Evolutionary conservation across 2,797 vertebrate species (phyloP), one percentile per base, ranked within the genome.

Genomic region (Scolopax bukidnonensis): DNA sequence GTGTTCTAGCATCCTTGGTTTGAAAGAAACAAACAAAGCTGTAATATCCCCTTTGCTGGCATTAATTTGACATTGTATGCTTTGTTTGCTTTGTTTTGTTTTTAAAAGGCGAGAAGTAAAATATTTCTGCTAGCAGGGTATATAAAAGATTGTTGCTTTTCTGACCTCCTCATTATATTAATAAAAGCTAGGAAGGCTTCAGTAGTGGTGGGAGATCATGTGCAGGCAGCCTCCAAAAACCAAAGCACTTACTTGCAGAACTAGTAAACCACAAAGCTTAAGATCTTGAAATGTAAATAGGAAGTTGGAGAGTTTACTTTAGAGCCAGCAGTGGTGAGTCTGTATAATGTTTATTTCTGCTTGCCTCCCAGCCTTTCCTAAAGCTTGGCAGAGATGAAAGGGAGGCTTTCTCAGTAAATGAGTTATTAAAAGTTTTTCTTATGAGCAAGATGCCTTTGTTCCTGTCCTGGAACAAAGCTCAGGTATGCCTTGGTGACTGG

Each of bases 201-300:
- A 92, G 90, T 92, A 94, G 88, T 92, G 88, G 78, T 95, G 89
- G 92, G 81, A 87, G 88, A 95, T 96, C 93, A 95, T 95, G 87
- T 93, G 91, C 93, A 97, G 96, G 94, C 97, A 96, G 80, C 92
- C 82, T 96, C 93, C 68, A 94, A 94, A 98, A 97, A 95, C 95
- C 95, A 89, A 95, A 96, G 93, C 84, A 88, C 96, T 97, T 96
- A 97, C 94, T 92, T 92, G 91, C 95, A 98, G 94, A 89, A 83
- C 84, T 91, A 96, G 97, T 97, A 97, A 98, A 97, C 97, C 96
- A 60, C 95, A 96, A 87, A 92, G 89, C 90, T 96, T 97, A 90
- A 96, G 96, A 96, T 97, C 95, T 95, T 95, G 95, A 97, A 91
- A 93, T 96, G 91, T 98, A 97, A 98, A 97, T 97, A 98, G 96